Base-by-base conservation (phyloP, 2,113 vertebrate species). In the Oplegnathus fasciatus region DNA sequence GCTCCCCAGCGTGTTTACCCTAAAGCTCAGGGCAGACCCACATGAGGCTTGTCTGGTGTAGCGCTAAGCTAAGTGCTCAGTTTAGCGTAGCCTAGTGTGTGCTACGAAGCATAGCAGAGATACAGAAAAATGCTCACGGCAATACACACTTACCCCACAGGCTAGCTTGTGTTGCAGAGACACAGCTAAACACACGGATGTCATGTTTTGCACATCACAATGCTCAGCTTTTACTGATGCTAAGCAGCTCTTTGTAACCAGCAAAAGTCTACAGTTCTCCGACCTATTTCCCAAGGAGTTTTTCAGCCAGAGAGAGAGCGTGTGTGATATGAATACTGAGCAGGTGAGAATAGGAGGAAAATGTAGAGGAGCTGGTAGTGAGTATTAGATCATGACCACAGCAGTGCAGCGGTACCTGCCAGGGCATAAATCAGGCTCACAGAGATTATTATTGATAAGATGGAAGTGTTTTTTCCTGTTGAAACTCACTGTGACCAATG, bases 281-380 rank as follows among this genome's bases (percentile, higher is more conserved):
- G 17, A 83, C 78, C 85, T 61, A 75, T 91, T 92, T 91, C 80
- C 82, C 70, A 83, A 80, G 81, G 83, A 88, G 88, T 80, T 82
- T n/a, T 78, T 85, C 22, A 60, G 60, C 77, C 62, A 48, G 80
- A 15, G 46, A 62, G 75, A 6, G 58, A 13, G 8, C 2, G 64
- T 1, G 64, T 82, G 89, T 91, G 90, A 88, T 76, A 9, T 81
- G 91, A 92, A 93, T 94, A 91, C 89, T 85, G 86, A 94, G 83
- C 91, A 91, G 85, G 69, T 64, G 64, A 75, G 83, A 82, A 30
- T 0, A 32, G 68, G 67, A 69, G 75, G 75, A 40, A 46, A 69
- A 50, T 55, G 73, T 34, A 30, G 37, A 1, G 34, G 79, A 80
- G 68, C 73, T 13, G 20, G 60, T 58, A n/a, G 67, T 20, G 72